Base-by-base conservation (phyloP, 2,113 vertebrate species). In the Daboia siamensis region DNA sequence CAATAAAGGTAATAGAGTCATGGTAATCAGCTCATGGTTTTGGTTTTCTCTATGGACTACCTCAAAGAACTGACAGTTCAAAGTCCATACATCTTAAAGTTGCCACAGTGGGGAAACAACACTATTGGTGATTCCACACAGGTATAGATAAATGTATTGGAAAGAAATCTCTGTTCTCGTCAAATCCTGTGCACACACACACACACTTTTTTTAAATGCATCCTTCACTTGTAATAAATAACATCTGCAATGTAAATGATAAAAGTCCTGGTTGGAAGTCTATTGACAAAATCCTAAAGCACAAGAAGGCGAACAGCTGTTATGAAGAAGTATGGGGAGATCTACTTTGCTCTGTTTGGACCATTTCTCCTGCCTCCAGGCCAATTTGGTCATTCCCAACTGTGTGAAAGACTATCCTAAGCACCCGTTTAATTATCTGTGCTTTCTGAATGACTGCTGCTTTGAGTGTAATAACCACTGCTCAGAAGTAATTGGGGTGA, bases 341-440 rank as follows among this genome's bases (percentile, higher is more conserved):
- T 15, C 13, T 6, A 48, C 59, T 93, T 93, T 95, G 91, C 93
- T 24, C 0, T 61, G 87, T 44, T 20, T 0, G 29, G 0, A 0
- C 64, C 91, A 54, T 46, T 20, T 94, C 57, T 89, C 44, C 89
- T 39, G 59, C 87, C 89, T 74, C 86, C 46, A 90, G 64, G 87
- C 93, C 3, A 51, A 90, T 91, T 39, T 0, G 48, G 93, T 93
- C 95, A 93, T 56, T 88, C 93, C 39, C 94, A 93, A 89, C 46
- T 86, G 92, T 85, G 55, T 52, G 44, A 90, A 26, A 86, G 89
- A 6, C 1, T 74, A 94, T 64, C 64, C 0, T 5, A 92, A 93
- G 93, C 95, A 97, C 95, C 96, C 95, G 94, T 94, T 96, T 96
- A 96, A 96, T 95, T 96, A 95, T 95, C 96, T 95, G 89, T 89